phyloP scores from a whole-genome alignment of 2,113 vertebrate species.

The Corynorhinus townsendii region DNA sequence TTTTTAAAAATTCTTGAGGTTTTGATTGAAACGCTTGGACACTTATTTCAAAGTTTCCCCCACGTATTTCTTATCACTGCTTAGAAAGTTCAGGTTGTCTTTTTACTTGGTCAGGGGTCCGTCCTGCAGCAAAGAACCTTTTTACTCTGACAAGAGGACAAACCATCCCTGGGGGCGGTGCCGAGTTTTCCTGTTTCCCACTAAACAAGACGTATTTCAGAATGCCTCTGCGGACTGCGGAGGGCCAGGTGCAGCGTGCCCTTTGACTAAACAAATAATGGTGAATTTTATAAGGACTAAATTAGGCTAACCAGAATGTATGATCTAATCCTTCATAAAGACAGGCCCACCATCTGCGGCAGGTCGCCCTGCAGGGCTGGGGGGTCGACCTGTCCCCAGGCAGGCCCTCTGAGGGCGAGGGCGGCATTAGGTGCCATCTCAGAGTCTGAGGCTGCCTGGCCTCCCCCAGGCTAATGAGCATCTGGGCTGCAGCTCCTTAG shows the following conservation, averaged over 20 bases:
- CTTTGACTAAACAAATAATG: not conserved
- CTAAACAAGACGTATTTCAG: not conserved
- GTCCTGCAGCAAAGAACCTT: not conserved
- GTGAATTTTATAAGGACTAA: slow-evolving; percentile 20
- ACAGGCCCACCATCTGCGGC: not conserved
- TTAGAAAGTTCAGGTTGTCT: not conserved
- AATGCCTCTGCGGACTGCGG: not conserved
- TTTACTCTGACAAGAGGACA: not conserved
- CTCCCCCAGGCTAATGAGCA: not conserved
- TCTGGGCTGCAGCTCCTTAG: not conserved
- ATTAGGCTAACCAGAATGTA: slow-evolving; percentile 7
- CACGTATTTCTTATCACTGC: not conserved
- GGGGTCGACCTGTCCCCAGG: rapidly evolving
- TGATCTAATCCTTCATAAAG: slow-evolving; percentile 36
- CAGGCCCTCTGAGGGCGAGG: not conserved
- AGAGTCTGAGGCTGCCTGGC: rapidly evolving
- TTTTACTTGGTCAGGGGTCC: not conserved
- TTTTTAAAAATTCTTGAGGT: not conserved
- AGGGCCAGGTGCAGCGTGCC: not conserved
- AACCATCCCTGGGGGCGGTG: rapidly evolving
- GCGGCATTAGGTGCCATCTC: not conserved
- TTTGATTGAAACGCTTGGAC: not conserved
- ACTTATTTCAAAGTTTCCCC: not conserved
- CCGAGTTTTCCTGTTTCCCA: not conserved
- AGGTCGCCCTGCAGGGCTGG: not conserved